Percentiles rank a stretch among this genome's conserved stretches.
Evolutionary conservation across 1,140 invertebrate genomes (phyloP).

Genomic region (Drosophila melanogaster): Release_6_plus_ISO1_MT NC_004354.4:17803001-17803500

Average conservation of each 20-base stretch:
- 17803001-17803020: neutral
- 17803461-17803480: slow-evolving; percentile 55
- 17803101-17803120: slow-evolving; percentile 67
- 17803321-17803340: slow-evolving; percentile 24
- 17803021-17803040: slow-evolving; percentile 6
- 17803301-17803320: slow-evolving; percentile 53
- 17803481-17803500: slow-evolving; percentile 13
- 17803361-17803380: slow-evolving; percentile 25
- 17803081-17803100: slow-evolving; percentile 24
- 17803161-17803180: slow-evolving; percentile 83
- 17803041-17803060: slow-evolving; percentile 15
- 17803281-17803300: slow-evolving; percentile 80
- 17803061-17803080: neutral
- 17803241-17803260: slow-evolving; percentile 20
- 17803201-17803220: slow-evolving; percentile 51
- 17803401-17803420: slow-evolving; percentile 51
- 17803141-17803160: slow-evolving; percentile 84
- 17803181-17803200: slow-evolving; percentile 84
- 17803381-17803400: slow-evolving; percentile 38
- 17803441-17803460: slow-evolving; percentile 81
- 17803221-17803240: slow-evolving; percentile 16
- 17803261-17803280: slow-evolving; percentile 75
- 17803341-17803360: slow-evolving; percentile 32
- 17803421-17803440: slow-evolving; percentile 77
- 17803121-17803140: slow-evolving; percentile 84